A percentile compares a stretch with the other conserved stretches of the same genome.
These are phyloP conservation scores for Malacoctenus gilli DNA, from an alignment of 2,797 vertebrate species.

Conservation along the genomic window DNA sequence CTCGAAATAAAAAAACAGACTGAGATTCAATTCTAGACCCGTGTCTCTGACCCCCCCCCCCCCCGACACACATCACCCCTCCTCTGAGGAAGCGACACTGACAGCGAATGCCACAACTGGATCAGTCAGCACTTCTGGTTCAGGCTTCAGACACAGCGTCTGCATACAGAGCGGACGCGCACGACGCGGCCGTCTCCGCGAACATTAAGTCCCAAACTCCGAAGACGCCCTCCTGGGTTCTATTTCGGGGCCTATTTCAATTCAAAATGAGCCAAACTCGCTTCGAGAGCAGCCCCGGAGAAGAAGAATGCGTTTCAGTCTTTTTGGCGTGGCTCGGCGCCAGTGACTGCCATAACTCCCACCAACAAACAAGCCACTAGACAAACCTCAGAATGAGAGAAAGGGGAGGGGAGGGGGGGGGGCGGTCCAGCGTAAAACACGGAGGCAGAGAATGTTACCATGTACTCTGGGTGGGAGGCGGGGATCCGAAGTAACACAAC, in stretches of 20 bases:
- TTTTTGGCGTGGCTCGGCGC: constrained; percentile 68
- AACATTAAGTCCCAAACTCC: too few relatives aligned
- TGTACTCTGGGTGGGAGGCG: constrained; percentile 45
- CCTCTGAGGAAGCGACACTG: constrained; percentile 53
- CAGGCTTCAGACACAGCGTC: constrained; percentile 28
- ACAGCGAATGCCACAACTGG: constrained; percentile 19
- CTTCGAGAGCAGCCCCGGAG: not conserved
- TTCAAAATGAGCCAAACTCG: constrained; percentile 6
- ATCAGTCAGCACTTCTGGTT: constrained; percentile 59
- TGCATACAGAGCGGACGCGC: constrained; percentile 32
- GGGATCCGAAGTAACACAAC: constrained; percentile 44
- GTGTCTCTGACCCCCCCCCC: constrained; percentile 35
- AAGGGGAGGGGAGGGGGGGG: constrained; percentile 10
- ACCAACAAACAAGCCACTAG: constrained; percentile 72
- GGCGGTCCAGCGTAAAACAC: constrained; percentile 25
- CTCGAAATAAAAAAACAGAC: too few relatives aligned
- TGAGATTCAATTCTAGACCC: constrained; percentile 18
- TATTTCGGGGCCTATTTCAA: not conserved
- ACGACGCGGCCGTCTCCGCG: too few relatives aligned
- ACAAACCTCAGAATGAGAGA: constrained; percentile 19
- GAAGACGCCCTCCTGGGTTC: not conserved
- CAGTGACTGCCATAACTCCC: constrained; percentile 71
- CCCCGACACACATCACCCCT: constrained; percentile 20
- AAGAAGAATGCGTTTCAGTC: constrained; percentile 70
- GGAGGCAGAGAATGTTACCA: constrained; percentile 46